phyloP scores from a whole-genome alignment of 1,140 invertebrate species.

The Caerostris extrusa region DNA sequence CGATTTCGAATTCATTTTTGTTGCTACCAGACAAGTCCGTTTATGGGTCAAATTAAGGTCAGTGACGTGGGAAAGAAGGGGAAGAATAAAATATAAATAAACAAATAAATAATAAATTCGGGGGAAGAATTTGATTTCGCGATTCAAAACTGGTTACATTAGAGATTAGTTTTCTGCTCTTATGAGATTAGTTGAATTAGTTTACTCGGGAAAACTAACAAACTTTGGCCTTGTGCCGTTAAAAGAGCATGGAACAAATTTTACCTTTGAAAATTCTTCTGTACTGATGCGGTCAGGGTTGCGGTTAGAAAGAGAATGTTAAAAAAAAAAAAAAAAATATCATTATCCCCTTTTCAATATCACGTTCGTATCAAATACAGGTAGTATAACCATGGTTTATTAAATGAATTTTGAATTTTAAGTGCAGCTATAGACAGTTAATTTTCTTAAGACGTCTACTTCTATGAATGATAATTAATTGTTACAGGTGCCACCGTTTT shows the following conservation, averaged over 20 bases:
- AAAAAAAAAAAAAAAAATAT: too few species aligned
- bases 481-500: too few species aligned
- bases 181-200: conserved; percentile 25
- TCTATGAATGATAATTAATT: too few species aligned
- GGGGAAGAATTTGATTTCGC: conserved; percentile 51
- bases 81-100: background rate
- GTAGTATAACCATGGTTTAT: too few species aligned
- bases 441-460: too few species aligned
- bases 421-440: too few species aligned
- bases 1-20: conserved; percentile 61
- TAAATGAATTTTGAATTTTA: too few species aligned
- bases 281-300: conserved; percentile 40
- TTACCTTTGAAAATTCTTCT: background rate
- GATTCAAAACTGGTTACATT: conserved; percentile 65
- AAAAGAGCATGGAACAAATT: conserved; percentile 54
- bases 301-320: background rate
- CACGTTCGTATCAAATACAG: too few species aligned
- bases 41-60: conserved; percentile 74
- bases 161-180: conserved; percentile 15
- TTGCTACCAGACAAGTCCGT: conserved; percentile 67
- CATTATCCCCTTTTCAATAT: too few species aligned
- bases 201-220: conserved; percentile 36
- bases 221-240: conserved; percentile 1
- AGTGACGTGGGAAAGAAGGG: conserved; percentile 67
- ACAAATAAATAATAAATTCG: conserved; percentile 13